Evolutionary conservation across 1,140 invertebrate genomes (phyloP).

Genomic region (Cephus cinctus): DNA sequence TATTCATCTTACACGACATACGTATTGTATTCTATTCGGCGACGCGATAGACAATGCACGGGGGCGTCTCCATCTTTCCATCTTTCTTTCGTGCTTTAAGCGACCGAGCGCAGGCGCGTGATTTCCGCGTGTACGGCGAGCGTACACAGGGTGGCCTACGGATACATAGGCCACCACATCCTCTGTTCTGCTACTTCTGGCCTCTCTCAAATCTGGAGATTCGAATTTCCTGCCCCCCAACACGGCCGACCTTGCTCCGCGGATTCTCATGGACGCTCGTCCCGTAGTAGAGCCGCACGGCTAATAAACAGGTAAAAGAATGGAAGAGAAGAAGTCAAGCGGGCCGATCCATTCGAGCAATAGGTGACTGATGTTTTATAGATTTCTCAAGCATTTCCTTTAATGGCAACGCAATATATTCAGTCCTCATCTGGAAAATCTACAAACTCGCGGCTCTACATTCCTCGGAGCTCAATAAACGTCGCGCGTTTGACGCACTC

Average conservation of each 20-base stretch:
- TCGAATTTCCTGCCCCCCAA: too few species aligned
- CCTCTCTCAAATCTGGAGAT: too few species aligned
- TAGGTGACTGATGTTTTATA: not conserved
- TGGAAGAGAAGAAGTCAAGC: not conserved
- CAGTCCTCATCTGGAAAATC: slow-evolving; percentile 30
- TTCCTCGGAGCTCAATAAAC: slow-evolving; percentile 33
- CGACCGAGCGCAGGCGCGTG: too few species aligned
- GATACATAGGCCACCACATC: too few species aligned
- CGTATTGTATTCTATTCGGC: slow-evolving; percentile 42
- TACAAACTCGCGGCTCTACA: slow-evolving; percentile 12
- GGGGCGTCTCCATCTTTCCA: slow-evolving; percentile 36
- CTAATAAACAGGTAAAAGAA: not conserved
- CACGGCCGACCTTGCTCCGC: too few species aligned
- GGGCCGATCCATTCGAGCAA: not conserved
- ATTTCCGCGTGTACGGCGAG: too few species aligned
- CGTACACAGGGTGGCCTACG: too few species aligned
- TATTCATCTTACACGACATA: slow-evolving; percentile 41
- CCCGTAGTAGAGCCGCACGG: too few species aligned
- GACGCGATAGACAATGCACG: slow-evolving; percentile 37
- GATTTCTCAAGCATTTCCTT: not conserved
- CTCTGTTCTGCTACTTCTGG: too few species aligned
- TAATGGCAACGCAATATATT: not conserved
- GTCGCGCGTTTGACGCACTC: slow-evolving; percentile 34
- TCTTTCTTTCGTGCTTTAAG: slow-evolving; percentile 37
- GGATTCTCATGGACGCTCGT: too few species aligned